Base-by-base conservation (phyloP, 2,888 invertebrate species). In the Hyalella azteca region DNA sequence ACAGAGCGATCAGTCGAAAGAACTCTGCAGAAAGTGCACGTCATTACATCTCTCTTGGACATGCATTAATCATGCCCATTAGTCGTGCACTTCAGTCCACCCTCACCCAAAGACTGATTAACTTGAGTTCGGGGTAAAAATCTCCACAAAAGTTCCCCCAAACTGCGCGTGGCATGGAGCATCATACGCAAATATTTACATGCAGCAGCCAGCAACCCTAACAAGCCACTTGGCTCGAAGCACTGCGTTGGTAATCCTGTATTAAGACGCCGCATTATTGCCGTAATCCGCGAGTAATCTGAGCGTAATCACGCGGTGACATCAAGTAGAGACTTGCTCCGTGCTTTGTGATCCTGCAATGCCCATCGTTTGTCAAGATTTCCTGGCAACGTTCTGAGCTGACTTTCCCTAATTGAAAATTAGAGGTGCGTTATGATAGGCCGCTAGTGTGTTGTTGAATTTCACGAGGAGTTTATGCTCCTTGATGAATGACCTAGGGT, bases 351-450 rank as follows among this genome's bases (percentile, higher is more conserved):
- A 54, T 22, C 54, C 26, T 26, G 54, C 54, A 29, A 54, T 26
- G 54, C n/a, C n/a, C n/a, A n/a, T 54, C 54, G 54, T 54, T 54
- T 54, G 54, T 54, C 54, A 54, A 54, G 54, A 54, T 54, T 54
- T 22, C 54, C 29, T 54, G 54, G 54, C 54, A 2, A 29, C 26
- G 9, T 54, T n/a, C n/a, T n/a, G n/a, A n/a, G n/a, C n/a, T n/a
- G n/a, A n/a, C n/a, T n/a, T n/a, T n/a, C n/a, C n/a, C n/a, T n/a
- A n/a, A n/a, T n/a, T n/a, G n/a, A n/a, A n/a, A n/a, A n/a, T n/a
- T n/a, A n/a, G n/a, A n/a, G n/a, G n/a, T n/a, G n/a, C n/a, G n/a
- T n/a, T n/a, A n/a, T n/a, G n/a, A n/a, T n/a, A n/a, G n/a, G n/a
- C n/a, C n/a, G n/a, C n/a, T n/a, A n/a, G n/a, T n/a, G n/a, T n/a